Evolutionary conservation across 2,113 vertebrate species (phyloP).

Genomic region (Calonectris borealis): DNA sequence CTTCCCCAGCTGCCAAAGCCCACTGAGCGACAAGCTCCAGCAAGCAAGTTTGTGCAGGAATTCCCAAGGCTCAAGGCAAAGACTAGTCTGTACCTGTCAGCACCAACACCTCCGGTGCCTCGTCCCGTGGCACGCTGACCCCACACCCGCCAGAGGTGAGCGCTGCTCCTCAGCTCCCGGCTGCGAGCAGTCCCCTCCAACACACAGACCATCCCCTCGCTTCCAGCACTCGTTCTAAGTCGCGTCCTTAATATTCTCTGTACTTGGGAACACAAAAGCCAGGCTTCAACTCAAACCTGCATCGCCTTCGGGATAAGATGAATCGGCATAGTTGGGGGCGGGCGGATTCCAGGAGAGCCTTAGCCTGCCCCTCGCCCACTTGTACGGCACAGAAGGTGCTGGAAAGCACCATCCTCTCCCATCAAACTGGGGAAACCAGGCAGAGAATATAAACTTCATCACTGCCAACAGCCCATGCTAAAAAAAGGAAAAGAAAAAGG

Average conservation of each 20-base stretch:
- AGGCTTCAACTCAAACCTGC: neutral
- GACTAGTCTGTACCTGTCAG: neutral
- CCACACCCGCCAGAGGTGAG: accelerated
- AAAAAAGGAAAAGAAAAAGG: neutral
- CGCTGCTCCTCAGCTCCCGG: neutral
- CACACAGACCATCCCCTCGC: accelerated
- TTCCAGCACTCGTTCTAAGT: neutral
- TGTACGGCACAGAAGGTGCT: neutral
- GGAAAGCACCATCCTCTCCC: slow-evolving; percentile 18
- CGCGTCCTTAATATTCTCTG: neutral
- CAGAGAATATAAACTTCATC: neutral
- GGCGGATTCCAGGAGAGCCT: slow-evolving; percentile 15
- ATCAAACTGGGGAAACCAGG: neutral
- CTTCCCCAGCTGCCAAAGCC: neutral
- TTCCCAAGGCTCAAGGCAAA: neutral
- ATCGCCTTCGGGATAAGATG: accelerated
- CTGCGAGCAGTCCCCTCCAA: neutral
- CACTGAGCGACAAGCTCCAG: neutral
- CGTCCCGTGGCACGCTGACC: neutral
- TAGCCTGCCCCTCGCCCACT: slow-evolving; percentile 5
- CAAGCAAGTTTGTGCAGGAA: neutral
- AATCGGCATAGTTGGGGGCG: neutral
- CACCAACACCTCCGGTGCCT: neutral
- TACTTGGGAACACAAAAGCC: neutral
- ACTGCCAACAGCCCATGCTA: neutral